These are phyloP conservation scores for Cyprinodon variegatus DNA, from an alignment of 2,113 vertebrate genomes.

Conservation along the genomic window DNA sequence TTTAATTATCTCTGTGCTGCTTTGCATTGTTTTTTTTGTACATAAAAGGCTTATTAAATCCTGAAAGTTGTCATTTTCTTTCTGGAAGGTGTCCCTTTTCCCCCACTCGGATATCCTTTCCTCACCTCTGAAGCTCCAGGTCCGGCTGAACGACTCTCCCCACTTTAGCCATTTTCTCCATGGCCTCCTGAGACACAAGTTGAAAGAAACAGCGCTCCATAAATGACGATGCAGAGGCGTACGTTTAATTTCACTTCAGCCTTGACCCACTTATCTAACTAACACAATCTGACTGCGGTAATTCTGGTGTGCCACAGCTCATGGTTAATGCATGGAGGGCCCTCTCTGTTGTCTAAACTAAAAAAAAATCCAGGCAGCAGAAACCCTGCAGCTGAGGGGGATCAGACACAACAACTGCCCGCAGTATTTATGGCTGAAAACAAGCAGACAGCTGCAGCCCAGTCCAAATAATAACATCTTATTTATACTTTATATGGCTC, in stretches of 20 bases:
- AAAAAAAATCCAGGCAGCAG: slow-evolving; percentile 30
- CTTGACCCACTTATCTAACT: slow-evolving; percentile 42
- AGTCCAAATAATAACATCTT: slow-evolving; percentile 51
- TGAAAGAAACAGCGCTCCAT: slow-evolving; percentile 22
- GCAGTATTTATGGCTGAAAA: slow-evolving; percentile 42
- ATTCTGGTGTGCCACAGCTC: slow-evolving; percentile 10
- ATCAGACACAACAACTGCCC: slow-evolving; percentile 63
- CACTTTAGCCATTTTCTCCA: slow-evolving; percentile 90
- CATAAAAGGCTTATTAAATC: background rate
- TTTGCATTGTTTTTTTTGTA: background rate
- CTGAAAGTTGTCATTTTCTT: background rate
- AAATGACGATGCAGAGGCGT: slow-evolving; percentile 30
- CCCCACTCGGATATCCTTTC: background rate
- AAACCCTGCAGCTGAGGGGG: slow-evolving; percentile 35
- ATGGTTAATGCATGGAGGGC: slow-evolving; percentile 47
- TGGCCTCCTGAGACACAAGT: slow-evolving; percentile 86
- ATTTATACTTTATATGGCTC: slow-evolving; percentile 71
- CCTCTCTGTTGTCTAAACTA: slow-evolving; percentile 42
- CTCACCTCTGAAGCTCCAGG: slow-evolving; percentile 83
- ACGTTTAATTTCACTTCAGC: slow-evolving; percentile 10
- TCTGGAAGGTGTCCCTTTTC: background rate
- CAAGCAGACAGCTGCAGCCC: slow-evolving; percentile 59
- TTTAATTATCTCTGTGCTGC: background rate
- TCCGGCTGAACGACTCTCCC: slow-evolving; percentile 87
- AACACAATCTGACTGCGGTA: slow-evolving; percentile 15